Percentiles rank a stretch among this genome's conserved stretches.
phyloP scores from a whole-genome alignment of 2,113 vertebrate species.

The Grammomys surdaster region DNA sequence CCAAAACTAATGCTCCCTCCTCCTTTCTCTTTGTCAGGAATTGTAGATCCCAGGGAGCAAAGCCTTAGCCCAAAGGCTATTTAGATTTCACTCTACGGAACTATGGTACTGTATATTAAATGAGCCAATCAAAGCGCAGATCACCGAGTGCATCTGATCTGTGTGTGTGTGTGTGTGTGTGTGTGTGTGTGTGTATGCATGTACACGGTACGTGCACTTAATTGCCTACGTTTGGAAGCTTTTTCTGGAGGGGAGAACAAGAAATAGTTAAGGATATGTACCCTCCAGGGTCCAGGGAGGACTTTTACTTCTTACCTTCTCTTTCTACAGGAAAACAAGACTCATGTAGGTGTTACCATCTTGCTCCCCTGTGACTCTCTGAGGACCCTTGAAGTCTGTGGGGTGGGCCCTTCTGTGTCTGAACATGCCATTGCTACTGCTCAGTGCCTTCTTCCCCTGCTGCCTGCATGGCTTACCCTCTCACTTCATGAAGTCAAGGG shows the following conservation, averaged over 20 bases:
- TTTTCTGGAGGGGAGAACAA: background rate
- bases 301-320: background rate
- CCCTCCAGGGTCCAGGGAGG: background rate
- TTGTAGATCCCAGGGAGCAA: background rate
- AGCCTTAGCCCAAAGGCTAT: background rate
- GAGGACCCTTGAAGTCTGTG: background rate
- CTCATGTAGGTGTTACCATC: background rate
- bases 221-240: too few relatives aligned
- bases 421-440: background rate
- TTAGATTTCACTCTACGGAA: background rate
- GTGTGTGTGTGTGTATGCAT: too few relatives aligned
- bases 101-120: background rate
- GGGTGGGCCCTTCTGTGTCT: background rate
- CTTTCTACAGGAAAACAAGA: background rate
- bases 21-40: background rate
- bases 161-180: too few relatives aligned
- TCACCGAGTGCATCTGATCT: too few relatives aligned
- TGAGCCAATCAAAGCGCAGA: too few relatives aligned
- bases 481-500: background rate
- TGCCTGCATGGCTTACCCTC: background rate
- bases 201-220: too few relatives aligned
- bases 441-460: background rate
- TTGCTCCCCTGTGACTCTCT: background rate
- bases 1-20: background rate
- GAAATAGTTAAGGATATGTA: background rate